Evolutionary conservation across 2,797 vertebrate species (phyloP), one percentile per base, ranked within the genome.

Genomic region (Sebastes diaconus): DNA sequence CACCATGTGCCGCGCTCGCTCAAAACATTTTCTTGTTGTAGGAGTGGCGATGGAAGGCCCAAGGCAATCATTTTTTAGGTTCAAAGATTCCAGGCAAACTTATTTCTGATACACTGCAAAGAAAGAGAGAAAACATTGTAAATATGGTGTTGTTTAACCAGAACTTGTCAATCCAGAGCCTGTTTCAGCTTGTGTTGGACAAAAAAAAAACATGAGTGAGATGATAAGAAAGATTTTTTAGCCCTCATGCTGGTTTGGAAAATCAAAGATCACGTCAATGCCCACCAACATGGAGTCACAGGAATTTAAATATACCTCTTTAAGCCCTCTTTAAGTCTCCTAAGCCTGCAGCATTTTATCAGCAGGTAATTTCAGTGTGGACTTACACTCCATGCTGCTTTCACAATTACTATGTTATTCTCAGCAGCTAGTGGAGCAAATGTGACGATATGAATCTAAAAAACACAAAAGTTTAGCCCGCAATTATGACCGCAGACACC

Each of bases 241-340:
- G 88, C 92, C 92, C 93, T 90, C 92, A 94, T 93, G 89, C 92
- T 86, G 91, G 88, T 91, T 94, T 72, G 57, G 77, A 86, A 87
- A 93, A 84, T 90, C 86, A 89, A 84, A 94, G 88, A 94, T 89
- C 86, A 85, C 65, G 9, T 91, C 88, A 85, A 63, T 89, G 90
- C 88, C 89, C 90, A 91, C 85, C 83, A 84, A 90, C 87, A 84
- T 78, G 77, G 79, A 90, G 68, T 83, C 65, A 61, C 36, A 88
- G 82, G 86, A 91, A 90, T 91, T 91, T 80, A 88, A 90, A 92
- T 87, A 83, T 60, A 77, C 70, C 63, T 77, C 73, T 75, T 90
- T 69, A 83, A 84, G 67, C 18, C 32, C 68, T 84, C 75, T 86
- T 82, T 82, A 91, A 91, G 83, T 79, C 75, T 68, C 50, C 13